Evolutionary conservation across 2,113 vertebrate genomes (phyloP).

Genomic region (Gymnorhina tibicen): DNA sequence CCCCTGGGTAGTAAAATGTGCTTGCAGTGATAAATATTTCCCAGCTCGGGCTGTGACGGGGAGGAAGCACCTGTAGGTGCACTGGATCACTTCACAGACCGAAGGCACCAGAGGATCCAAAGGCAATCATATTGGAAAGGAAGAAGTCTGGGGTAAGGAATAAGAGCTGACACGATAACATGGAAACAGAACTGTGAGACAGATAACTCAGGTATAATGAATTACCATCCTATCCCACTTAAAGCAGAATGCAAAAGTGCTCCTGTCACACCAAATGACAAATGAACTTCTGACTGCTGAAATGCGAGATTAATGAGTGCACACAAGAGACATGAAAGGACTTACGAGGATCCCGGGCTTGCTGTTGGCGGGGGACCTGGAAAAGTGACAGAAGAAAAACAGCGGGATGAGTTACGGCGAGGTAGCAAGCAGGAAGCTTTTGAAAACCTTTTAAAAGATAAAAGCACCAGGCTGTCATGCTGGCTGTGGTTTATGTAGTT

Average conservation of each 20-base stretch:
- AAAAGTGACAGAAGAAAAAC: conserved; percentile 68
- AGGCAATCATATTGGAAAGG: not conserved
- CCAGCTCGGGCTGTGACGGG: not conserved
- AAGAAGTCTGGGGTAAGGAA: conserved; percentile 7
- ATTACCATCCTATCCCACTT: not conserved
- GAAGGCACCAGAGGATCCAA: conserved; percentile 2
- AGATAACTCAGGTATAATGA: not conserved
- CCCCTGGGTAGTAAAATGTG: not conserved
- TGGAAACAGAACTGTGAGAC: not conserved
- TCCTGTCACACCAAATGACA: not conserved
- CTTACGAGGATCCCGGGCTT: conserved; percentile 92
- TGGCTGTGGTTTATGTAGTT: not conserved
- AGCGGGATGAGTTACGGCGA: conserved; percentile 11
- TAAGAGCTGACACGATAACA: not conserved
- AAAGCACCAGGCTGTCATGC: conserved; percentile 1
- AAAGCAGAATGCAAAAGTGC: not conserved
- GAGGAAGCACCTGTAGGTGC: not conserved
- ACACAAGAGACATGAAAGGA: conserved; percentile 55
- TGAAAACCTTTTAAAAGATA: conserved; percentile 40
- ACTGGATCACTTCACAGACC: not conserved
- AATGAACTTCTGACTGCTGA: conserved; percentile 41
- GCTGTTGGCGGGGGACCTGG: conserved; percentile 91
- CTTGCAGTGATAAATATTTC: not conserved
- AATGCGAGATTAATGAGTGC: conserved; percentile 16
- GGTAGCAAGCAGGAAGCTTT: conserved; percentile 17